These are phyloP conservation scores for Scaptomyza hsui DNA, from an alignment of 1,140 invertebrate species.

Conservation along the genomic window DNA sequence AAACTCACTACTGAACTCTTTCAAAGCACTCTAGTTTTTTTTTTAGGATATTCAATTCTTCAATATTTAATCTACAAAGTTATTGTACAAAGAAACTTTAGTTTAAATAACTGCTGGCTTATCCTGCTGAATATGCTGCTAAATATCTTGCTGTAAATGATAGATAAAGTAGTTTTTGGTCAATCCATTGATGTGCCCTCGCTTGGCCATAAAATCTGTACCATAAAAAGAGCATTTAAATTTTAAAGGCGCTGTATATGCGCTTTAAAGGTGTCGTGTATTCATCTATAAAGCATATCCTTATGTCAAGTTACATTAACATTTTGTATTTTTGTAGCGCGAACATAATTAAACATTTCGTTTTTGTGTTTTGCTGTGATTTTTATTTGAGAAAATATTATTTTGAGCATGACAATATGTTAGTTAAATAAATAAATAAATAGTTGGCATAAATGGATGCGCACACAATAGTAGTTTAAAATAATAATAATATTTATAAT, in stretches of 20 bases:
- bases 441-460: slow-evolving; percentile 57
- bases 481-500: slow-evolving; percentile 5
- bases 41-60: no score
- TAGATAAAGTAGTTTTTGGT: neutral
- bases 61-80: no score
- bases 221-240: slow-evolving; percentile 19
- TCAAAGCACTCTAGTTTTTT: no score
- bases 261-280: neutral
- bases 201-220: neutral
- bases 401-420: slow-evolving; percentile 73
- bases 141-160: no score
- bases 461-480: slow-evolving; percentile 31
- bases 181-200: neutral
- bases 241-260: slow-evolving; percentile 1
- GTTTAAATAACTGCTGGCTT: no score
- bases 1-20: no score
- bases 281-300: slow-evolving; percentile 7
- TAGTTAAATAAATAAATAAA: slow-evolving; percentile 82
- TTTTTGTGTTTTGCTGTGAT: slow-evolving; percentile 45
- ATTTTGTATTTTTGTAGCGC: no score
- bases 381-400: slow-evolving; percentile 57
- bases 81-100: no score
- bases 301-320: no score
- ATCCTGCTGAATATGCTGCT: no score
- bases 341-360: neutral